Evolutionary conservation across 2,888 invertebrate species (phyloP), one percentile per base, ranked within the genome.

Genomic region (Pterobdella sp.): DNA sequence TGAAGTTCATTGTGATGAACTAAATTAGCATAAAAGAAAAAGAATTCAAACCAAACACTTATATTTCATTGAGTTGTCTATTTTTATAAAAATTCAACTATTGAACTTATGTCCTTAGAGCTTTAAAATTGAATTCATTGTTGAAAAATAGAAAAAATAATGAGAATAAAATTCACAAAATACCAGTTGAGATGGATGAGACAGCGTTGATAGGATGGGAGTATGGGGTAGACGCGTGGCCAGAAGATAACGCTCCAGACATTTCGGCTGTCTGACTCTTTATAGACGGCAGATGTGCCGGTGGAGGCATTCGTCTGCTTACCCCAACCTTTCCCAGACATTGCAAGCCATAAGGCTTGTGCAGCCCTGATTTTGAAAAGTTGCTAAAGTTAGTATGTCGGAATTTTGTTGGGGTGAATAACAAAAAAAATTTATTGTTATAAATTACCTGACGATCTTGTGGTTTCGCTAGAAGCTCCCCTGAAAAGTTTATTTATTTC

Each of bases 261-360:
- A 81, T 89, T 89, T 82, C 83, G 88, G 83, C 89, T 89, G 18
- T 56, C 88, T 98, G 97, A 85, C 95, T 93, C 88, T 94, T 97
- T 87, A 97, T 87, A 89, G 96, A 97, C 85, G 97, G 97, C 87
- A 97, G 88, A 88, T 96, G 94, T 85, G 93, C 94, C 86, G 97
- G 96, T 79, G 87, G 87, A 76, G 87, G 87, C 87, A 96, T 94
- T 86, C 97, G 91, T 87, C 97, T 91, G 85, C 83, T 81, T 93
- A 93, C 87, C 91, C 92, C 93, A 87, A 96, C 93, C 90, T 96
- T 97, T 87, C 97, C 97, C 90, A 98, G 90, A 88, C 91, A 91
- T 91, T 97, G 97, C 91, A 97, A 93, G 89, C 96, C 96, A 94
- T 96, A 94, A 85, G 95, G 95, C 87, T 92, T 92, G 85, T 90